phyloP scores from a whole-genome alignment of 1,140 invertebrate genomes.

The Heliconius congener region DNA sequence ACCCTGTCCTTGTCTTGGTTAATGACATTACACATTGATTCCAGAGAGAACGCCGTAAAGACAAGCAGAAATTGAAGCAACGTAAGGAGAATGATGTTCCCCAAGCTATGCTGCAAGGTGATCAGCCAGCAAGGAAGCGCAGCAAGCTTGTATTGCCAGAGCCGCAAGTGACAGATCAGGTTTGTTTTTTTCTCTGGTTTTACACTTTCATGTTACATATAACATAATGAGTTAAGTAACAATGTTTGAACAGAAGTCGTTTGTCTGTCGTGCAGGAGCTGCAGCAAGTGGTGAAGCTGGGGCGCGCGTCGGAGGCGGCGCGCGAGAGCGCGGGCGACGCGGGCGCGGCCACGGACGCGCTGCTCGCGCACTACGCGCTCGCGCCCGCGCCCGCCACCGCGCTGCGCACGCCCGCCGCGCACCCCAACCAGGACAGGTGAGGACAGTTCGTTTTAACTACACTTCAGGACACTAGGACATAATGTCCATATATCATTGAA shows the following conservation, averaged over 20 bases:
- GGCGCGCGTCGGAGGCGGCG: constrained; percentile 96
- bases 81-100: constrained; percentile 98
- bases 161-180: constrained; percentile 97
- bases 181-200: constrained; percentile 40
- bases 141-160: constrained; percentile 97
- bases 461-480: too few relatives aligned
- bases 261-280: constrained; percentile 81
- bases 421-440: constrained; percentile 54
- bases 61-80: constrained; percentile 94
- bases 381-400: constrained; percentile 90
- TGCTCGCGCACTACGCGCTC: constrained; percentile 95
- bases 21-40: not conserved
- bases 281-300: constrained; percentile 97
- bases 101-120: constrained; percentile 92
- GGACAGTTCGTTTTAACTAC: not conserved
- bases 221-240: too few relatives aligned
- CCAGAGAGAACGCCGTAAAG: constrained; percentile 11
- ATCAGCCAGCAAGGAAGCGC: constrained; percentile 95
- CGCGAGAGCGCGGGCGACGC: constrained; percentile 94
- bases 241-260: too few relatives aligned
- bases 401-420: constrained; percentile 89
- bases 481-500: too few relatives aligned
- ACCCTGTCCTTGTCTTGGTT: too few relatives aligned
- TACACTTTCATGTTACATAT: too few relatives aligned
- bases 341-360: constrained; percentile 89